These are phyloP conservation scores for Griposia aprilina DNA, from an alignment of 2,888 invertebrate species.

Conservation along the genomic window DNA sequence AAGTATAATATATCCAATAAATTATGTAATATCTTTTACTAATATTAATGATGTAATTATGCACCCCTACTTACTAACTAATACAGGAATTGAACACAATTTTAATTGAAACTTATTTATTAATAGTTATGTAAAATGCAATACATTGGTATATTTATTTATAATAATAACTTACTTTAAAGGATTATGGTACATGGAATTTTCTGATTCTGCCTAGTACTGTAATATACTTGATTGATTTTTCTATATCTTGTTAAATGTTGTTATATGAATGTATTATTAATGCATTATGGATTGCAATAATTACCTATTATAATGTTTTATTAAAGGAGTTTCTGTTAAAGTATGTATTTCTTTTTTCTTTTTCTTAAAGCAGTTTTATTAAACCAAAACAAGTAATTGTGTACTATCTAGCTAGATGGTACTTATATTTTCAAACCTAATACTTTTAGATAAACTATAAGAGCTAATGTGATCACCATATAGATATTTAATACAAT, in stretches of 20 bases:
- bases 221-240: conserved; percentile 7
- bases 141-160: background rate
- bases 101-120: background rate
- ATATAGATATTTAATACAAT: conserved; percentile 91
- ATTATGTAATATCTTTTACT: background rate
- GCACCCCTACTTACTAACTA: conserved; percentile 6
- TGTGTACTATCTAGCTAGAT: background rate
- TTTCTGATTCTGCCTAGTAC: background rate
- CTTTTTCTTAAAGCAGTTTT: no score
- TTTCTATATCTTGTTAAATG: conserved; percentile 26
- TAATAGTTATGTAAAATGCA: conserved; percentile 8
- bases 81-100: conserved; percentile 33
- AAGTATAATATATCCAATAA: background rate
- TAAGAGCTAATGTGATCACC: conserved; percentile 78
- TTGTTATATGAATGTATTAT: conserved; percentile 22
- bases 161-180: background rate
- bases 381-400: background rate
- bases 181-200: conserved; percentile 3
- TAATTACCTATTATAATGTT: conserved; percentile 34
- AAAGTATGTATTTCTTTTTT: no score
- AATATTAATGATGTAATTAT: conserved; percentile 2
- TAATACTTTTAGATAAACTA: conserved; percentile 81
- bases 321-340: conserved; percentile 41
- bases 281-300: conserved; percentile 39
- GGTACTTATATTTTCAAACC: conserved; percentile 84